Percentiles rank a stretch among this genome's conserved stretches.
Evolutionary conservation across 1,140 invertebrate genomes (phyloP).

Genomic region (Lepidotrigona ventralis): DNA sequence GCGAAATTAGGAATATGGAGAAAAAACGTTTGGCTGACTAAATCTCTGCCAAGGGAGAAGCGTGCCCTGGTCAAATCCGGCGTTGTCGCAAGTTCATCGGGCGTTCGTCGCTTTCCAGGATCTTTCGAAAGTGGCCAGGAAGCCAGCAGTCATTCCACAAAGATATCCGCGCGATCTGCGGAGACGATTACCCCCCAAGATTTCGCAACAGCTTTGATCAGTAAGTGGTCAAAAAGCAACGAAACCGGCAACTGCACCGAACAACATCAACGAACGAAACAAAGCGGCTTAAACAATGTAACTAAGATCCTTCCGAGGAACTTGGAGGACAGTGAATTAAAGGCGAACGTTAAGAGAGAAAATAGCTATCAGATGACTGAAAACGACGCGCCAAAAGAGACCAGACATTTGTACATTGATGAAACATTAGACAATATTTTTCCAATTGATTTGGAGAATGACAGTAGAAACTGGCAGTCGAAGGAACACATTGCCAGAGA

Average conservation of each 20-base stretch:
- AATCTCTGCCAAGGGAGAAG: constrained; percentile 51
- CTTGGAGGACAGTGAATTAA: constrained; percentile 10
- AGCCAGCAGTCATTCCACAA: not conserved
- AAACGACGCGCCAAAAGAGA: constrained; percentile 51
- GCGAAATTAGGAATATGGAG: constrained; percentile 68
- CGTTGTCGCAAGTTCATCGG: not conserved
- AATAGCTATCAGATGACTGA: constrained; percentile 18
- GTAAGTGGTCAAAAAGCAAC: not conserved
- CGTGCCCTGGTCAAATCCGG: constrained; percentile 35
- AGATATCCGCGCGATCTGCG: constrained; percentile 21
- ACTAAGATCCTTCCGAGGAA: not conserved
- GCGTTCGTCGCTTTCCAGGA: constrained; percentile 5
- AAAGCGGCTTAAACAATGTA: not conserved
- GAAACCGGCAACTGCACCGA: constrained; percentile 26
- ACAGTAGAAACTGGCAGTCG: constrained; percentile 70
- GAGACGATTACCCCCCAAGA: constrained; percentile 61
- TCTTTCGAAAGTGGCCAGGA: constrained; percentile 17
- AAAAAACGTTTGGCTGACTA: constrained; percentile 73
- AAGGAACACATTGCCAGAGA: constrained; percentile 85
- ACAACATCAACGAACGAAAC: not conserved
- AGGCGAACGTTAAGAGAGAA: constrained; percentile 46
- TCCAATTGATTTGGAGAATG: constrained; percentile 43
- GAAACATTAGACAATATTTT: constrained; percentile 44
- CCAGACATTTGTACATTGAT: constrained; percentile 49
- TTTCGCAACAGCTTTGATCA: constrained; percentile 55